These are phyloP conservation scores for Corynorhinus townsendii DNA, from an alignment of 2,113 vertebrate genomes.

Conservation along the genomic window DNA sequence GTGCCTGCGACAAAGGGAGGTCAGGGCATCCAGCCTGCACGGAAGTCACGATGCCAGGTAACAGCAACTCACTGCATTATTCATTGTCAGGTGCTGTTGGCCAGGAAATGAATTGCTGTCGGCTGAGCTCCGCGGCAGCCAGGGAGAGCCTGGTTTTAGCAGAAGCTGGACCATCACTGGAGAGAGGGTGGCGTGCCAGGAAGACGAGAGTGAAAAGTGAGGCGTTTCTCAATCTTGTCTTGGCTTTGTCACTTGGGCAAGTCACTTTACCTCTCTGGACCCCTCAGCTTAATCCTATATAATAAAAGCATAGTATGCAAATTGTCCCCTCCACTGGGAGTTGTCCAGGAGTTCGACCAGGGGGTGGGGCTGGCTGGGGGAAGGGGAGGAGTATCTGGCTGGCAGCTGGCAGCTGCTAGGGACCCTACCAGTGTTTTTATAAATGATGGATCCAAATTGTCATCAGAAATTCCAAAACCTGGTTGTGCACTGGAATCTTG, in stretches of 20 bases:
- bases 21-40: constrained; percentile 1
- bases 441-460: background rate
- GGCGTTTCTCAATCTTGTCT: background rate
- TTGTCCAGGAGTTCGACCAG: too few relatives aligned
- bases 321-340: too few relatives aligned
- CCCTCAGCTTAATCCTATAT: background rate
- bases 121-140: background rate
- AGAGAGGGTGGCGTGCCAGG: background rate
- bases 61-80: constrained; percentile 53
- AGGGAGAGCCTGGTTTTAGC: background rate
- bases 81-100: constrained; percentile 38
- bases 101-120: background rate
- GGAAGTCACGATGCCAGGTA: background rate
- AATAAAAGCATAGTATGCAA: too few relatives aligned
- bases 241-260: background rate
- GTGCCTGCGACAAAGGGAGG: constrained; percentile 37
- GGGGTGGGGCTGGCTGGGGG: too few relatives aligned
- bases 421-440: background rate
- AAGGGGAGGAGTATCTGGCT: too few relatives aligned
- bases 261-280: background rate
- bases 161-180: background rate
- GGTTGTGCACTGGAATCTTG: background rate
- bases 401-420: too few relatives aligned
- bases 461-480: background rate
- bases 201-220: background rate